Conservation (phyloP, 2,888 invertebrate species). For the Pecten maximus region DNA sequence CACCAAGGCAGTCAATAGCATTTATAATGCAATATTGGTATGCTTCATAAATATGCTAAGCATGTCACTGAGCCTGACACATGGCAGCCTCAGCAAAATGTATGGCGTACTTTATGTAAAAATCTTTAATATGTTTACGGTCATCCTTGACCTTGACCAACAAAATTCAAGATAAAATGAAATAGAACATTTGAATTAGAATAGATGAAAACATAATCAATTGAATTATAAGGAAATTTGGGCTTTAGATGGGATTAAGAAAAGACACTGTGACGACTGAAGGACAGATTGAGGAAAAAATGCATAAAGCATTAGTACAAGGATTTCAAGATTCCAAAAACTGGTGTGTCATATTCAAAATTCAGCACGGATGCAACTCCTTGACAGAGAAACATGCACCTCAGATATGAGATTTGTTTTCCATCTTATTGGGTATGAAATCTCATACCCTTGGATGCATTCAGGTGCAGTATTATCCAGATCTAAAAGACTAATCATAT, state of each 20-base stretch:
- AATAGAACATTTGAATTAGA: background rate
- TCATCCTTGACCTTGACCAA: slow-evolving; percentile 16
- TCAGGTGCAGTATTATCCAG: no score
- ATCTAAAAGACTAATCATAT: no score
- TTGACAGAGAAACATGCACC: no score
- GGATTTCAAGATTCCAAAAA: no score
- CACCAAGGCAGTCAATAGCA: background rate
- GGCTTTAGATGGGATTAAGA: background rate
- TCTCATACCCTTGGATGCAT: no score
- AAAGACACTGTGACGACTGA: background rate
- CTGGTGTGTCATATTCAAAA: no score
- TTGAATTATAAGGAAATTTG: background rate
- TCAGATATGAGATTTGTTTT: no score
- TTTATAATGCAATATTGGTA: slow-evolving; percentile 12
- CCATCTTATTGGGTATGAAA: no score
- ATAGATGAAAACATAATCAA: background rate
- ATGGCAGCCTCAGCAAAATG: background rate
- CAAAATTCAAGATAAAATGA: background rate
- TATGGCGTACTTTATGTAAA: slow-evolving; percentile 8
- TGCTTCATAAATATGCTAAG: slow-evolving; percentile 24
- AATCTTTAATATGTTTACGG: background rate
- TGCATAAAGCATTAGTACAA: no score
- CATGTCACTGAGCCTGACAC: background rate
- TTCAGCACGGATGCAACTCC: no score
- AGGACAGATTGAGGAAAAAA: background rate